These are phyloP conservation scores for Phrixothrix hirtus DNA, from an alignment of 2,888 invertebrate species.

Conservation along the genomic window DNA sequence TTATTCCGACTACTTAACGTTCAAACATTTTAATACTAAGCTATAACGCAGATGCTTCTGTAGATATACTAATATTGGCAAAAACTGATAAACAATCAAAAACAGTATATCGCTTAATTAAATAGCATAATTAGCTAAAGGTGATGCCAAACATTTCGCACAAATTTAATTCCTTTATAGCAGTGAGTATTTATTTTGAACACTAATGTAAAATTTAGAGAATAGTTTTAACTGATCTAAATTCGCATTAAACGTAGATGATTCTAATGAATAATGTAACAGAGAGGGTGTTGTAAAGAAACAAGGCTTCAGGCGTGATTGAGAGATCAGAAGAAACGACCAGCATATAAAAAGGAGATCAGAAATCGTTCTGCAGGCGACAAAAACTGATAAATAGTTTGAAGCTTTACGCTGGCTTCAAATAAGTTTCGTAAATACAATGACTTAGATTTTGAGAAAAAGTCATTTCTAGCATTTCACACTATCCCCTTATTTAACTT, in stretches of 20 bases:
- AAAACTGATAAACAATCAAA: no score
- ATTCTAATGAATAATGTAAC: conserved; percentile 57
- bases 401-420: conserved; percentile 51
- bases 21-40: no score
- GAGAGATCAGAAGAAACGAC: conserved; percentile 56
- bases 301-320: conserved; percentile 56
- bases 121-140: no score
- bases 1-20: no score
- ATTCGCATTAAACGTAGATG: conserved; percentile 31
- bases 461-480: conserved; percentile 15
- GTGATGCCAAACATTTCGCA: no score
- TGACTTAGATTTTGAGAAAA: conserved; percentile 17
- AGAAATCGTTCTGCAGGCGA: conserved; percentile 57
- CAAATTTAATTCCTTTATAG: no score
- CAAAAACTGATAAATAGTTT: conserved; percentile 57
- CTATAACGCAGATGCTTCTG: no score
- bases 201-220: no score
- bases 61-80: no score
- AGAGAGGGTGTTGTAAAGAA: conserved; percentile 56
- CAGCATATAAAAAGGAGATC: conserved; percentile 59
- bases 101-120: no score
- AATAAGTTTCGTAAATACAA: conserved; percentile 31
- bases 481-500: no score
- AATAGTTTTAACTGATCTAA: conserved; percentile 25
- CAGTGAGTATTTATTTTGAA: no score